Conservation (phyloP, 2,113 vertebrate genomes). For the Columba janthina region DNA sequence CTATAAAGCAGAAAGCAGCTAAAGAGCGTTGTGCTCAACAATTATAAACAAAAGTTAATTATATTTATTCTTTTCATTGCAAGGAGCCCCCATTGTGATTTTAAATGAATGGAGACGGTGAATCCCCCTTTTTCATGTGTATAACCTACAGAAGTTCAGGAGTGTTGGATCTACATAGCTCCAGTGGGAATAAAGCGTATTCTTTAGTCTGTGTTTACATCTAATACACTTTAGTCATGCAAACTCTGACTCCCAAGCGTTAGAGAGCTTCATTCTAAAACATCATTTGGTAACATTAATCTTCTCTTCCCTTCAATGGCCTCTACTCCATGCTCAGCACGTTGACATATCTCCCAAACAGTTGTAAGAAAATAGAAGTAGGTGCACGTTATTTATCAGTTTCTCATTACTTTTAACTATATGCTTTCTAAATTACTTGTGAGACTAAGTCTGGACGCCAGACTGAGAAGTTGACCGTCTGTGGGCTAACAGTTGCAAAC, state of each 20-base stretch:
- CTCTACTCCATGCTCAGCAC: neutral
- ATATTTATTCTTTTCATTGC: neutral
- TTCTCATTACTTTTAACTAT: constrained; percentile 11
- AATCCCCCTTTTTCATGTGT: neutral
- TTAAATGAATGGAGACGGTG: neutral
- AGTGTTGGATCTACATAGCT: neutral
- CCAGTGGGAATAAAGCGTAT: neutral
- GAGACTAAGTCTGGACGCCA: constrained; percentile 14
- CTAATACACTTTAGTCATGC: neutral
- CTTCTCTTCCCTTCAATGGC: neutral
- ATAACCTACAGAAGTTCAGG: neutral
- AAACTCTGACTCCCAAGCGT: neutral
- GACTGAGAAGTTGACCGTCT: neutral
- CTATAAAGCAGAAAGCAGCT: neutral
- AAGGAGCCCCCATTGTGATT: neutral
- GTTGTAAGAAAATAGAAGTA: neutral
- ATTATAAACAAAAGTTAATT: neutral
- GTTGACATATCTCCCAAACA: neutral
- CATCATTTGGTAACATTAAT: neutral
- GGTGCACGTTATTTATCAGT: neutral
- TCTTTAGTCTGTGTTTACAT: neutral
- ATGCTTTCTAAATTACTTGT: constrained; percentile 8
- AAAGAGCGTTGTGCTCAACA: neutral
- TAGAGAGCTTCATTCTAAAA: neutral
- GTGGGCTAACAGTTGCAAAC: constrained; percentile 4